Evolutionary conservation across 1,140 invertebrate genomes (phyloP).

Genomic region (Trissolcus basalis): DNA sequence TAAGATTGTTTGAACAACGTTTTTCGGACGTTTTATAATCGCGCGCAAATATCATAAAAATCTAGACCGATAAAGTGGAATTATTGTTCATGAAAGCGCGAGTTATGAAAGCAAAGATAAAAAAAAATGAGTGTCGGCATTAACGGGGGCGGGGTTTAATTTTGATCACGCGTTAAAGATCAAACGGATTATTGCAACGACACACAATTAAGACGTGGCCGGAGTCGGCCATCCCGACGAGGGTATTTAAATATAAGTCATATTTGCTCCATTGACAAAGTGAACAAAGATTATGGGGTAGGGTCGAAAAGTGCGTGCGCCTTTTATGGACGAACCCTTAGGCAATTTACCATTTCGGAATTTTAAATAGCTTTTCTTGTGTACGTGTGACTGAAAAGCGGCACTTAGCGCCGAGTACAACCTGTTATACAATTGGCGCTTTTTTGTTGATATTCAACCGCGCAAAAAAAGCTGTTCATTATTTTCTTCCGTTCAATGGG

Average conservation of each 20-base stretch:
- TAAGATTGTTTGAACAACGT: too few species aligned
- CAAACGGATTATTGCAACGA: background rate
- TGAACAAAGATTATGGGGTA: conserved; percentile 46
- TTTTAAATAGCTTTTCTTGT: conserved; percentile 45
- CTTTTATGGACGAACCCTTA: conserved; percentile 41
- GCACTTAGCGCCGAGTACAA: conserved; percentile 27
- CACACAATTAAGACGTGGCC: conserved; percentile 7
- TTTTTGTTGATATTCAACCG: conserved; percentile 26
- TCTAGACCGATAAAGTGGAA: too few species aligned
- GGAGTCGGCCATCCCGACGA: too few species aligned
- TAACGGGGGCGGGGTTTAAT: too few species aligned
- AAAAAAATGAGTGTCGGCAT: too few species aligned
- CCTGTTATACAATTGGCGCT: conserved; percentile 35
- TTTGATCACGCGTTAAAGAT: too few species aligned
- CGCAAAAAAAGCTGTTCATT: conserved; percentile 20
- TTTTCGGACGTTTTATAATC: too few species aligned
- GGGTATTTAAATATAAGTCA: conserved; percentile 33
- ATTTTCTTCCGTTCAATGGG: conserved; percentile 7
- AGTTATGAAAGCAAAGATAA: too few species aligned
- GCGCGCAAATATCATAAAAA: too few species aligned
- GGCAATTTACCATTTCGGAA: conserved; percentile 39
- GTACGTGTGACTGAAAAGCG: conserved; percentile 28
- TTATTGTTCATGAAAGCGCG: too few species aligned
- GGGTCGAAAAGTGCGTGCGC: conserved; percentile 43
- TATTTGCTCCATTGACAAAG: conserved; percentile 37